These are phyloP conservation scores for Scaptomyza parva DNA, from an alignment of 2,888 invertebrate genomes.

Conservation along the genomic window DNA sequence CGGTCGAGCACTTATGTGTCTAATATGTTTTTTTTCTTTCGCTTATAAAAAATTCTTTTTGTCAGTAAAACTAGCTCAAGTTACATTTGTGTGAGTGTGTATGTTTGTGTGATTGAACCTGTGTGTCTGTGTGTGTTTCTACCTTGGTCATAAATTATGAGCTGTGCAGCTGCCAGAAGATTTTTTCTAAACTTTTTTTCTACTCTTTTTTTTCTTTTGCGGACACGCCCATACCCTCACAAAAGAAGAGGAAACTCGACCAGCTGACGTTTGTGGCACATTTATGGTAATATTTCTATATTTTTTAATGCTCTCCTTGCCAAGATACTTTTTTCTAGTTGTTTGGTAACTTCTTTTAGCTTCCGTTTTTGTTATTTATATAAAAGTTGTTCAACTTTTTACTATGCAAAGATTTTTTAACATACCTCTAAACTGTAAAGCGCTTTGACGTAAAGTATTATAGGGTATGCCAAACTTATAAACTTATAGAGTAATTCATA, in stretches of 20 bases:
- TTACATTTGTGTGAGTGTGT: constrained; percentile 26
- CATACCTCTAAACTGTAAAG: constrained; percentile 6
- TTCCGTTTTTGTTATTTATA: constrained; percentile 3
- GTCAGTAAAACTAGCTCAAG: constrained; percentile 26
- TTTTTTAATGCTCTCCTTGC: constrained; percentile 50
- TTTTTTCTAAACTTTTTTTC: constrained; percentile 47
- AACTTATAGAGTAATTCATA: constrained; percentile 19
- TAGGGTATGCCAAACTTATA: not conserved
- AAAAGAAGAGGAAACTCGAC: constrained; percentile 17
- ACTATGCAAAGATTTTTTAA: constrained; percentile 6
- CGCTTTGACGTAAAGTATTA: not conserved
- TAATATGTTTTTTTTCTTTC: constrained; percentile 12
- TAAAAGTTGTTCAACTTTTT: constrained; percentile 44
- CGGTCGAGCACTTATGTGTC: not conserved
- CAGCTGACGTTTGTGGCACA: constrained; percentile 30
- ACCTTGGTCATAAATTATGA: constrained; percentile 65
- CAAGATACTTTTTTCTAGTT: constrained; percentile 18
- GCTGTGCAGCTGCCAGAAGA: constrained; percentile 64
- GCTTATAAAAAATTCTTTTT: constrained; percentile 11
- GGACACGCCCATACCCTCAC: constrained; percentile 49
- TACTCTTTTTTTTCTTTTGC: constrained; percentile 11
- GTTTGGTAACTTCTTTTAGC: constrained; percentile 12
- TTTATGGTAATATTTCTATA: constrained; percentile 60
- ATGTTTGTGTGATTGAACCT: constrained; percentile 33
- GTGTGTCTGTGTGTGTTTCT: constrained; percentile 17